These are phyloP conservation scores for Labeo calbasu DNA, from an alignment of 2,797 vertebrate species.

Conservation along the genomic window DNA sequence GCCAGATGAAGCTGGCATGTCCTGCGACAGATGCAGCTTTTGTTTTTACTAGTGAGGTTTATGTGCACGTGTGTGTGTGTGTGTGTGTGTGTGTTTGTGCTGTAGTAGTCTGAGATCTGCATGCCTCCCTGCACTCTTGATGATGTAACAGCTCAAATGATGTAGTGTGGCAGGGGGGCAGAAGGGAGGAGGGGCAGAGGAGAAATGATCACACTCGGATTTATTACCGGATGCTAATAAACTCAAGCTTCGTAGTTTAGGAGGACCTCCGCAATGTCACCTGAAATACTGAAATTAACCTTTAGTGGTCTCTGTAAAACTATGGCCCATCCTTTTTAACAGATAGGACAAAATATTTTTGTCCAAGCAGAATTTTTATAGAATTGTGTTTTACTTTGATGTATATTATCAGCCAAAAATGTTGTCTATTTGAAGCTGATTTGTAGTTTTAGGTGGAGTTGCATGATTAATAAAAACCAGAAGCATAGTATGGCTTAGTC, in stretches of 20 bases:
- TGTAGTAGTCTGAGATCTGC: conserved; percentile 32
- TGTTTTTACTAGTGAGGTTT: conserved; percentile 1
- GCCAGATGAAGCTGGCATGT: neutral
- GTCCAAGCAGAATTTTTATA: neutral
- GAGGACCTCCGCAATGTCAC: neutral
- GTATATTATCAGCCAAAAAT: neutral
- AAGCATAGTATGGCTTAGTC: neutral
- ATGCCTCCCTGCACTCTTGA: conserved; percentile 46
- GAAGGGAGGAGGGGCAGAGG: conserved; percentile 26
- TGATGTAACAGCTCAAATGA: conserved; percentile 50
- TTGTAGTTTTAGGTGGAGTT: neutral
- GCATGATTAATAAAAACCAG: neutral
- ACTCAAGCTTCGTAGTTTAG: conserved; percentile 5
- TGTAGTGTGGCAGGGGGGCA: conserved; percentile 46
- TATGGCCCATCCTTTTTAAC: neutral
- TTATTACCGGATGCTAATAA: conserved; percentile 25
- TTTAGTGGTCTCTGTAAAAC: neutral
- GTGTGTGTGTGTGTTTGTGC: conserved; percentile 11
- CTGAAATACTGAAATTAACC: neutral
- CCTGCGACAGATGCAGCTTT: neutral
- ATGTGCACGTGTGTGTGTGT: neutral
- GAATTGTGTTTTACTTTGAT: neutral
- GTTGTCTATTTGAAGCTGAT: neutral
- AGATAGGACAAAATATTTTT: neutral
- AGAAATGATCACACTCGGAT: conserved; percentile 19